phyloP scores from a whole-genome alignment of 2,797 vertebrate genomes.

The Enteromius paludinosus region DNA sequence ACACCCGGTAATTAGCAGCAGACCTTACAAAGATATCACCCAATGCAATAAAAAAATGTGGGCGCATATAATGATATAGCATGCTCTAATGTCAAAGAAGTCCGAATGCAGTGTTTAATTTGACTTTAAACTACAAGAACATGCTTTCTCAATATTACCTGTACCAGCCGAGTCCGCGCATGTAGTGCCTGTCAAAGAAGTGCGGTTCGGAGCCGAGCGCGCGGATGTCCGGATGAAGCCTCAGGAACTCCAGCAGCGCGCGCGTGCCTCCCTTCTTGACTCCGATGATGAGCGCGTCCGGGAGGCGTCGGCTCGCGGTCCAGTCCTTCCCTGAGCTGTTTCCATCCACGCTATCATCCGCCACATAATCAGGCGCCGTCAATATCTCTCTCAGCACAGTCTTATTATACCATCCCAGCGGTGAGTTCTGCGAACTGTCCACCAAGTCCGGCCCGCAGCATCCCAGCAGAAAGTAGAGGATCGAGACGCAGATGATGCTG shows the following conservation, averaged over 20 bases:
- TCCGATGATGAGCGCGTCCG: conserved; percentile 83
- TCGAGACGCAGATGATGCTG: conserved; percentile 74
- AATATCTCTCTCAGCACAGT: conserved; percentile 29
- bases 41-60: neutral
- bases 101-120: neutral
- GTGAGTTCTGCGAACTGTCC: conserved; percentile 64
- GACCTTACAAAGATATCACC: neutral
- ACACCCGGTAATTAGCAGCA: neutral
- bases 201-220: conserved; percentile 83
- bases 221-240: conserved; percentile 83
- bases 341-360: conserved; percentile 56
- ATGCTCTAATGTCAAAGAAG: neutral
- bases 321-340: conserved; percentile 74
- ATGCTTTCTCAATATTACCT: conserved; percentile 70
- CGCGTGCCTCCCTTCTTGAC: conserved; percentile 83
- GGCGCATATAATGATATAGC: no score
- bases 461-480: conserved; percentile 75
- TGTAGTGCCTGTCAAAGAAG: conserved; percentile 85
- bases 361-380: conserved; percentile 42
- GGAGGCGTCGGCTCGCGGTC: conserved; percentile 77
- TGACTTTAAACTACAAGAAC: neutral
- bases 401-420: conserved; percentile 62
- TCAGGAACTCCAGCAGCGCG: conserved; percentile 83
- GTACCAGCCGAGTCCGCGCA: conserved; percentile 83
- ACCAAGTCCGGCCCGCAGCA: conserved; percentile 72